Evolutionary conservation across 2,888 invertebrate species (phyloP).

Genomic region (Drosophila barbarae): DNA sequence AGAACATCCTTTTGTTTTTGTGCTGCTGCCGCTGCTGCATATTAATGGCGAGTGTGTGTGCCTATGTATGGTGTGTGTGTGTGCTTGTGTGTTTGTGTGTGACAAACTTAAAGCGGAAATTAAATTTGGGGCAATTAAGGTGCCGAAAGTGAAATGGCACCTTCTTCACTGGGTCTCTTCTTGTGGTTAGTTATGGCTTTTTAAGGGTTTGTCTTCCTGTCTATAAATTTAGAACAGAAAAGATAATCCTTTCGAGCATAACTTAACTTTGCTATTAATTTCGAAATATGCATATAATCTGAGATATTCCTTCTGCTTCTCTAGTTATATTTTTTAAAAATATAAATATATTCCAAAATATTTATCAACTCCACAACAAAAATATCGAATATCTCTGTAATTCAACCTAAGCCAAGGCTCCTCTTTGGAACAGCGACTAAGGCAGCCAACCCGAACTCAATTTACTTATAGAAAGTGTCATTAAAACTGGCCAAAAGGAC

Average conservation of each 20-base stretch:
- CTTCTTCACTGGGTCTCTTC: conserved; percentile 3
- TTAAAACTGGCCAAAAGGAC: conserved; percentile 10
- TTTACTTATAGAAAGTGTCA: conserved; percentile 20
- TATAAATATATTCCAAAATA: neutral
- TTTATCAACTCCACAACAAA: neutral
- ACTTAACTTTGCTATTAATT: too few species aligned
- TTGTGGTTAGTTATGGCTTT: conserved; percentile 4
- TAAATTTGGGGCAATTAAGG: conserved; percentile 68
- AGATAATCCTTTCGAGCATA: too few species aligned
- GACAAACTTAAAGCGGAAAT: conserved; percentile 70
- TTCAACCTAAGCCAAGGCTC: too few species aligned
- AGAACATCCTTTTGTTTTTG: conserved; percentile 43
- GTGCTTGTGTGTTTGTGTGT: conserved; percentile 24
- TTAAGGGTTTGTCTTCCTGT: neutral
- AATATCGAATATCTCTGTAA: too few species aligned
- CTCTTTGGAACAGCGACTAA: neutral
- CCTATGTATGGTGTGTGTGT: neutral
- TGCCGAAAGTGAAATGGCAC: conserved; percentile 15
- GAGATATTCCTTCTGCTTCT: too few species aligned
- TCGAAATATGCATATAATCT: too few species aligned
- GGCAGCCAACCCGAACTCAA: neutral
- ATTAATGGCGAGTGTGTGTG: conserved; percentile 50
- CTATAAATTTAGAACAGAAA: too few species aligned
- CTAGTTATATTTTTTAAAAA: neutral
- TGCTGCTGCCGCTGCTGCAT: conserved; percentile 54